Evolutionary conservation across 2,797 vertebrate genomes (phyloP), one percentile per base, ranked within the genome.

Genomic region (Rhinatrema bivittatum): DNA sequence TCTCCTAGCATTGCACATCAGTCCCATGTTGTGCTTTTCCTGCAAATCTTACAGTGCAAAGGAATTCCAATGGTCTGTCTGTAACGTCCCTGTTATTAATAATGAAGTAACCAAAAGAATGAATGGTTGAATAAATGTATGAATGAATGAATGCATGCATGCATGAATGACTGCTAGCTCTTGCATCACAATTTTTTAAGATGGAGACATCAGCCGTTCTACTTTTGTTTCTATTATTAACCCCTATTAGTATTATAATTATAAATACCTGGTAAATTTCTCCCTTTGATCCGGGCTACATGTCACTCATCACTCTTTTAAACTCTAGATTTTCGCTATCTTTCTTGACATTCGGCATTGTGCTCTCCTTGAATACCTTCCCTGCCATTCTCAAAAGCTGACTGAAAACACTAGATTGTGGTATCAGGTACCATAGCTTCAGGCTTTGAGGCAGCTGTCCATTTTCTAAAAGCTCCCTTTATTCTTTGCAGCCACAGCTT

Each of bases 241-340:
- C 57, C 47, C 65, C 55, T 54, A 62, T 76, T 79, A 77, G 59
- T 75, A 71, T 70, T 56, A 60, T 66, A 74, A 70, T 80, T 68
- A 71, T 53, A 79, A 78, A 74, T 70, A 78, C 68, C 63, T 76
- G 66, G 62, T 73, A 70, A 72, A 71, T 41, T 67, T 60, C 46
- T 62, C 48, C 56, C 79, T 87, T 87, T 87, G 78, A 85, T 85
- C 73, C 76, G 23, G 41, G 20, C 53, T 3, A 16, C 62, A 46
- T 76, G 71, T 80, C 82, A 84, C 57, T 86, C 77, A 81, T 28
- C 54, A 65, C 64, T 62, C 76, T 79, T 78, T 85, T 74, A 76
- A 81, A 70, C 36, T 61, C 41, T 44, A 60, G 68, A 49, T 65
- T 64, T 60, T 65, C 65, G 53, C 68, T 79, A 62, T 70, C 54